Base-by-base conservation (phyloP, 2,797 vertebrate genomes). In the Nyctibius grandis region DNA sequence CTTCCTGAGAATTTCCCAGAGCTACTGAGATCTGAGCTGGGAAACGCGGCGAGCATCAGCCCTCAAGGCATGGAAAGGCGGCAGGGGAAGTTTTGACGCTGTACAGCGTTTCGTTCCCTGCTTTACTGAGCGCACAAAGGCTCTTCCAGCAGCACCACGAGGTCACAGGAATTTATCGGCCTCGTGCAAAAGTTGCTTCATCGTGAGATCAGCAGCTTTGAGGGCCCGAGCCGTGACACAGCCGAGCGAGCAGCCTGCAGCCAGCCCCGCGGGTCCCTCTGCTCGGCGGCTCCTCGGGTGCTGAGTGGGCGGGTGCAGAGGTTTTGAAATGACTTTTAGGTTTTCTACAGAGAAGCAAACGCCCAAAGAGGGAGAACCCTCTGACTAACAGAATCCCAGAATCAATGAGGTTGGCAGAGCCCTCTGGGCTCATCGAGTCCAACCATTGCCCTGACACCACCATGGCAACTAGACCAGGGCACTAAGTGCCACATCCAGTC, bases 211-310 rank as follows among this genome's bases (percentile, higher is more conserved):
- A 40, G 65, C 65, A 40, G 70, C 20, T 77, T 33, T 38, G 4
- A 40, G 0, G 7, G 64, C 53, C 36, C 5, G 22, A 20, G n/a
- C 38, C 6, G 1, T 22, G 23, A 38, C 28, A 1, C 20, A 29
- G 64, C 64, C 1, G 40, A 61, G 61, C 3, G 9, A 42, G 65
- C 63, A 23, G 54, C 82, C 42, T 11, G 34, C 51, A 40, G 51
- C 57, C 38, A 15, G 57, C 51, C 60, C 4, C 9, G 63, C 48
- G 28, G 34, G 34, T 45, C 57, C 74, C 51, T 25, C 56, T 7
- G 45, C 83, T 15, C n/a, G 13, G 70, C 44, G 22, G 6, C 63
- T 81, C 68, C 63, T 15, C 6, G 47, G 34, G 45, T 21, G 36
- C 68, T 1, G 36, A 65, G 86, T n/a, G 90, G 72, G 76, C 12